Conservation (phyloP, 1,140 invertebrate genomes). For the Trachymyrmex septentrionalis region DNA sequence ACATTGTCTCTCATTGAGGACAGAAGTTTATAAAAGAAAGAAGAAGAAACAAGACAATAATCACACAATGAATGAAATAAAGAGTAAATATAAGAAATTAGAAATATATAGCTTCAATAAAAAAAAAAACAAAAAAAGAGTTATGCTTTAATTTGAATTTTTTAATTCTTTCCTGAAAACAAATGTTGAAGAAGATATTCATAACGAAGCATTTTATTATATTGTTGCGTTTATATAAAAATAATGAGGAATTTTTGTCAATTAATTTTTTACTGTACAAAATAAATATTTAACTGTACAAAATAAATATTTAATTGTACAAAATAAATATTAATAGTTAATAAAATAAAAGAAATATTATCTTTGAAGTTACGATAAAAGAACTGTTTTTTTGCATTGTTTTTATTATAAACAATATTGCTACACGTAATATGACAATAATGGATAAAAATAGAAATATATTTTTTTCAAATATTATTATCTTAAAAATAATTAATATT, state of each 20-base stretch:
- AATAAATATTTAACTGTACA: neutral
- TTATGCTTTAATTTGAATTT: neutral
- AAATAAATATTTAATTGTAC: neutral
- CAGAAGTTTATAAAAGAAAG: neutral
- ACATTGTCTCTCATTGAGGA: neutral
- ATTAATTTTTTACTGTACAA: neutral
- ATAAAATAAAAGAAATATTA: neutral
- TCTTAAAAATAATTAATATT: neutral
- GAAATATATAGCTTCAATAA: neutral
- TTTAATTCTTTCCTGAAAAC: neutral
- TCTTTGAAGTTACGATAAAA: neutral
- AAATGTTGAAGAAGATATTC: neutral
- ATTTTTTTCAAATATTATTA: neutral
- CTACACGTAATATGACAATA: neutral
- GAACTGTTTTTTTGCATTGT: neutral
- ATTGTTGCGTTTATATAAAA: neutral
- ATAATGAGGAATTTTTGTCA: neutral
- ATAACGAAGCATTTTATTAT: slow-evolving; percentile 4
- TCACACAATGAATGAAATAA: neutral
- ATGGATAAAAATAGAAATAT: slow-evolving; percentile 2
- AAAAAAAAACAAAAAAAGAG: neutral
- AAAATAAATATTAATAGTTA: neutral
- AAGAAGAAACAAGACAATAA: neutral
- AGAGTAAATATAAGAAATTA: neutral
- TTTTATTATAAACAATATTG: slow-evolving; percentile 6